Evolutionary conservation across 64 coral and sea anemone genomes (phyloP), one percentile per base, ranked within the genome.

Genomic region (Platygyra sinensis): DNA sequence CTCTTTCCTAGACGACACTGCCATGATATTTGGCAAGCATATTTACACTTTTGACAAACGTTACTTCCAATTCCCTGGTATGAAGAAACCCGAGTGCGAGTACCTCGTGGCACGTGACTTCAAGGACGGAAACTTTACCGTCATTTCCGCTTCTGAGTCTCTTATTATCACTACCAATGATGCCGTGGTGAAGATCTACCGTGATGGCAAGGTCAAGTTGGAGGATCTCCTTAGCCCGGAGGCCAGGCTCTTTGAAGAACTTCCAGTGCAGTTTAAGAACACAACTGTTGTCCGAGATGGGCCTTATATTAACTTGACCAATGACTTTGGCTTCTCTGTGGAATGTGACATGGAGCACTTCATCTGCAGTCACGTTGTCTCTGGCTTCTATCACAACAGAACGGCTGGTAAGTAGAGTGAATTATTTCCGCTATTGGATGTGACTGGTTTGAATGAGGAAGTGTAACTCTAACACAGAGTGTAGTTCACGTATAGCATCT

Each of bases 301-400:
- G 8, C 79, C 94, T 20, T 87, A 71, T 30, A 79, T 95, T 11
- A 52, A 72, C 8, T 76, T 95, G 20, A 95, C 76, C 30, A 82
- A 91, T 15, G 87, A 80, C 2, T 24, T 57, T 24, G 84, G 84
- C 0, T 87, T 94, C 55, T 88, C 89, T 55, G 50, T 95, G 0
- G 86, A 80, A 10, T 92, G 89, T 51, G 94, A 92, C 10, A 88
- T 95, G 59, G 50, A 95, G 14, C 94, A 95, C 86, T 95, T 92
- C 67, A 73, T 88, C 16, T 95, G 89, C 71, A 90, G 89, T 50
- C 76, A 88, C 16, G 74, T 42, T 22, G 75, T 87, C 22, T 95
- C 94, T 72, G 94, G 89, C 9, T 95, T 95, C 72, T 95, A 92
- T 64, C 94, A 95, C 79, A 95, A 95, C 78, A 72, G 89, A 54